These are phyloP conservation scores for Desmodus rotundus DNA, from an alignment of 2,113 vertebrate genomes.

Conservation along the genomic window DNA sequence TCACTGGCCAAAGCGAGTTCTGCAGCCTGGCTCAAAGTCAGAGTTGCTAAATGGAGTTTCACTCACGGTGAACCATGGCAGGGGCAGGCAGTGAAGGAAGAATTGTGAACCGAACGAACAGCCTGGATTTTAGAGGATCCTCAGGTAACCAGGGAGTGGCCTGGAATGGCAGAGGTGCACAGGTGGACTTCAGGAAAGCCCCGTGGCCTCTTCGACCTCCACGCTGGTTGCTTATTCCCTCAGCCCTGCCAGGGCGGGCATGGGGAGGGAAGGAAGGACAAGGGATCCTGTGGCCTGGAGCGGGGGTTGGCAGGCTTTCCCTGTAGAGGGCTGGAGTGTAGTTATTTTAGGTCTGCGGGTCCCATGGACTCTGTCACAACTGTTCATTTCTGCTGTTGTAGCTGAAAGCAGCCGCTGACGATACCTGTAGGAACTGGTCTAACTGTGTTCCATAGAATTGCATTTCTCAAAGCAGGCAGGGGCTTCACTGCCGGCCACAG, in stretches of 20 bases:
- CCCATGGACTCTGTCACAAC: too few species aligned
- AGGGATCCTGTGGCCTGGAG: neutral
- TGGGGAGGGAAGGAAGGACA: neutral
- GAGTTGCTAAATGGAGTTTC: neutral
- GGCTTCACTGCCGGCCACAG: neutral
- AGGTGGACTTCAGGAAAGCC: neutral
- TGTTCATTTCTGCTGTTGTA: rapidly evolving
- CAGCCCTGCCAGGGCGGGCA: neutral
- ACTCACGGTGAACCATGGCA: neutral
- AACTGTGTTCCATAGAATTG: neutral
- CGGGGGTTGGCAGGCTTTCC: too few species aligned
- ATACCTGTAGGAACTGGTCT: rapidly evolving
- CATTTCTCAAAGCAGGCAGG: neutral
- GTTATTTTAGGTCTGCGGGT: neutral
- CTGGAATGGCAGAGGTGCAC: neutral
- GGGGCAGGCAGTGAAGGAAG: neutral
- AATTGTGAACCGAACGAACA: neutral
- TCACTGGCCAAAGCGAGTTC: neutral
- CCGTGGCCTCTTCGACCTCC: neutral
- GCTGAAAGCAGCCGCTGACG: neutral
- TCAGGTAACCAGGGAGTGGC: neutral
- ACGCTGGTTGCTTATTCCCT: neutral
- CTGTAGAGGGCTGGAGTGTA: neutral
- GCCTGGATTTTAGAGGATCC: neutral
- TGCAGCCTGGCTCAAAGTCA: neutral